Evolutionary conservation across 2,888 invertebrate species (phyloP).

Genomic region (Matsumyia berberina): DNA sequence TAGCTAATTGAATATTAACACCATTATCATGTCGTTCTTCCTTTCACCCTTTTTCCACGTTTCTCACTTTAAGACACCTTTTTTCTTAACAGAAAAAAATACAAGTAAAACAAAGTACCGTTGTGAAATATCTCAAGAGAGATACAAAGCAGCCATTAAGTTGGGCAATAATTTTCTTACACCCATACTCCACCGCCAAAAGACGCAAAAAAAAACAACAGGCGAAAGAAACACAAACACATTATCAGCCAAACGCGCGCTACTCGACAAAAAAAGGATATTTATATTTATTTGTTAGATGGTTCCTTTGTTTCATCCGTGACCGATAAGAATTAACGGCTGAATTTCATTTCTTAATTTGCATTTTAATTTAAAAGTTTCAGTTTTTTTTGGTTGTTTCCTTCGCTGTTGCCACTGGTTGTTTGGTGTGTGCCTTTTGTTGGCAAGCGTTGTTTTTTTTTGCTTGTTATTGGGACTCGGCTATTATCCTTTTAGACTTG

Average conservation of each 20-base stretch:
- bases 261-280: constrained; percentile 50
- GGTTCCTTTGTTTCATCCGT: constrained; percentile 66
- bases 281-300: constrained; percentile 64
- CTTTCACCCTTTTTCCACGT: constrained; percentile 27
- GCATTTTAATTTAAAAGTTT: constrained; percentile 74
- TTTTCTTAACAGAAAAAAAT: constrained; percentile 1
- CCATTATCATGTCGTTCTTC: constrained; percentile 60
- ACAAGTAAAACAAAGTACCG: neutral
- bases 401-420: neutral
- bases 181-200: constrained; percentile 23
- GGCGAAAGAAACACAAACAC: neutral
- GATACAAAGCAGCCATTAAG: constrained; percentile 57
- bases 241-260: constrained; percentile 32
- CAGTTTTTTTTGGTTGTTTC: constrained; percentile 26
- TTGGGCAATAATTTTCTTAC: constrained; percentile 52
- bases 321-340: constrained; percentile 74
- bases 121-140: constrained; percentile 39
- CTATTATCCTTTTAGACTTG: constrained; percentile 26
- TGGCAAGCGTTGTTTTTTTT: constrained; percentile 2
- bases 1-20: constrained; percentile 73
- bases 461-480: constrained; percentile 9
- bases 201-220: constrained; percentile 17
- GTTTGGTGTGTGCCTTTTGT: neutral
- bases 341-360: constrained; percentile 75
- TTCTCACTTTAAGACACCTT: neutral